These are phyloP conservation scores for Teinopalpus imperialis DNA, from an alignment of 2,888 invertebrate species.

Conservation along the genomic window DNA sequence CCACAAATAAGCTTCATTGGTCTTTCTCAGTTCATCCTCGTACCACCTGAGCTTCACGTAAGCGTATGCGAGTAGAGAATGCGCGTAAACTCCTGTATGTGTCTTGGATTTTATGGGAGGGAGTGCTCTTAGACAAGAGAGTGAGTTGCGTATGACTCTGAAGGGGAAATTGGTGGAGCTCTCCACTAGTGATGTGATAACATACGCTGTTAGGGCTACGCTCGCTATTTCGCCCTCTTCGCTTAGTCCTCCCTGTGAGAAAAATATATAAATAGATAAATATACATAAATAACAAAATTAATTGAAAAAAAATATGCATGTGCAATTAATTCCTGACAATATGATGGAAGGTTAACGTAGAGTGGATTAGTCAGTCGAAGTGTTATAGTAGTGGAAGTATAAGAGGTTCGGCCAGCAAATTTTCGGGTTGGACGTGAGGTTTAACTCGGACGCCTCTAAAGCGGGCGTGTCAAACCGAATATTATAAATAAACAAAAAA, in stretches of 20 bases:
- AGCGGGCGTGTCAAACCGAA: no score
- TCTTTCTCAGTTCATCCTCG: constrained; percentile 50
- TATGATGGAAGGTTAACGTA: no score
- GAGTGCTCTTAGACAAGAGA: constrained; percentile 81
- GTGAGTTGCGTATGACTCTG: constrained; percentile 76
- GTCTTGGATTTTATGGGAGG: constrained; percentile 49
- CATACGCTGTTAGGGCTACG: constrained; percentile 86
- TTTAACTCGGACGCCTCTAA: no score
- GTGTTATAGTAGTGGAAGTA: no score
- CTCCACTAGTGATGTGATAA: constrained; percentile 84
- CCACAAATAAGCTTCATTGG: constrained; percentile 45
- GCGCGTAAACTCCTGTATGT: constrained; percentile 54
- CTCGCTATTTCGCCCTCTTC: constrained; percentile 77
- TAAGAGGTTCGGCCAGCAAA: no score
- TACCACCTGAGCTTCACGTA: constrained; percentile 53
- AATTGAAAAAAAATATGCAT: no score
- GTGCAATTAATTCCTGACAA: no score
- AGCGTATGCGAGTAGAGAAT: constrained; percentile 56
- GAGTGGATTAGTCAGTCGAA: no score
- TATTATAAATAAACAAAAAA: no score
- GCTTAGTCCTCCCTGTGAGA: constrained; percentile 74
- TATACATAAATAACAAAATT: no score
- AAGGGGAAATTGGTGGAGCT: constrained; percentile 73
- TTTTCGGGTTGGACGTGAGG: no score
- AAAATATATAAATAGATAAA: background rate